phyloP scores from a whole-genome alignment of 1,140 invertebrate genomes.

The Euura saliciscinereae region DNA sequence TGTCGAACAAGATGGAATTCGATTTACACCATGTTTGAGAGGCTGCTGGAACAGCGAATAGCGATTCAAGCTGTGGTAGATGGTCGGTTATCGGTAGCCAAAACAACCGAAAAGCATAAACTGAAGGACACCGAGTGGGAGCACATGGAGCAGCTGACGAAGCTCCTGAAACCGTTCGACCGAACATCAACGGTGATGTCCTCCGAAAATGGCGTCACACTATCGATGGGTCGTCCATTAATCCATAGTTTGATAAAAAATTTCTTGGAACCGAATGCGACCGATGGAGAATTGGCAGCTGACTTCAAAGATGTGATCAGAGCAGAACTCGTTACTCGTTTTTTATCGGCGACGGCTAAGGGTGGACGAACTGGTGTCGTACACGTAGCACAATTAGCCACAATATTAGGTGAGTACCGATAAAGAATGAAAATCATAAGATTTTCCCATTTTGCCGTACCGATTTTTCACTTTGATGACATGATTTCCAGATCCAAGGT shows the following conservation, averaged over 20 bases:
- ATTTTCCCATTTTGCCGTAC: too few relatives aligned
- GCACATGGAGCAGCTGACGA: neutral
- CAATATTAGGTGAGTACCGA: too few relatives aligned
- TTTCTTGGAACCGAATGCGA: constrained; percentile 7
- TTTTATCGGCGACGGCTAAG: neutral
- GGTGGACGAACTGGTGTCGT: constrained; percentile 1
- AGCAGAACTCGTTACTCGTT: neutral
- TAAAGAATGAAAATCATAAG: too few relatives aligned
- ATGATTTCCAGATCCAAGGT: constrained; percentile 25
- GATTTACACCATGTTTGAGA: constrained; percentile 12
- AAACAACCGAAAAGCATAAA: neutral
- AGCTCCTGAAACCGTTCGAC: constrained; percentile 17
- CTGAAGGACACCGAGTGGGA: constrained; percentile 7
- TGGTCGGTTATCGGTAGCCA: constrained; percentile 2
- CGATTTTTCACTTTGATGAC: constrained; percentile 9
- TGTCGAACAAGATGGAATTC: constrained; percentile 17
- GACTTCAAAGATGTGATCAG: constrained; percentile 10
- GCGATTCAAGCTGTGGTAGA: constrained; percentile 12
- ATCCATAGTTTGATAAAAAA: constrained; percentile 13
- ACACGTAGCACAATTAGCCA: too few relatives aligned
- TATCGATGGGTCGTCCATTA: constrained; percentile 19
- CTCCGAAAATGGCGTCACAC: constrained; percentile 11
- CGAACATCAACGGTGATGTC: constrained; percentile 12
- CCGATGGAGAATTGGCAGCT: neutral
- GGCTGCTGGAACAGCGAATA: constrained; percentile 14